These are phyloP conservation scores for Athetis lepigone DNA, from an alignment of 2,888 invertebrate genomes.

Conservation along the genomic window DNA sequence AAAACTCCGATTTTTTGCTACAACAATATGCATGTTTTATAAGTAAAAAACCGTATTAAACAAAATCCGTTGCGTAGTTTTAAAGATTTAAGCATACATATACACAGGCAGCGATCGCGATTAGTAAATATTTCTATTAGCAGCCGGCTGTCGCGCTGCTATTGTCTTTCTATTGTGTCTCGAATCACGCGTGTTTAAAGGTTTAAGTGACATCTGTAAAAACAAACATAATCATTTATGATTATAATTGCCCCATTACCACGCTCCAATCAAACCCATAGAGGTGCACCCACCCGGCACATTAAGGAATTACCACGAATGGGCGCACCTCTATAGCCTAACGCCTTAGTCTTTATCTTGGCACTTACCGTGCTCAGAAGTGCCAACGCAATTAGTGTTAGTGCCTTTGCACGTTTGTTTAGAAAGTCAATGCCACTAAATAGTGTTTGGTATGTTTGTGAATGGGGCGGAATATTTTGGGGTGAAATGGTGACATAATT, in stretches of 20 bases:
- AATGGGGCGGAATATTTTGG: no score
- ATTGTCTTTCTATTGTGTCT: no score
- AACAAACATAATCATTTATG: not conserved
- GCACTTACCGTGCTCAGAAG: conserved; percentile 34
- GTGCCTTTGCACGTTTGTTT: conserved; percentile 34
- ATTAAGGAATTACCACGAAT: conserved; percentile 17
- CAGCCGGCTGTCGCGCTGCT: no score
- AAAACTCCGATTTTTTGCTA: no score
- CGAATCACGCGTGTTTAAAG: no score
- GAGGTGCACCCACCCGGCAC: conserved; percentile 29
- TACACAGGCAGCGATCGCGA: no score
- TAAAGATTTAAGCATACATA: no score
- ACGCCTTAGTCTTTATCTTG: conserved; percentile 46
- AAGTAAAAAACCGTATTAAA: no score
- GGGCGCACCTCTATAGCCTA: conserved; percentile 36
- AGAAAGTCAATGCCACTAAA: conserved; percentile 33
- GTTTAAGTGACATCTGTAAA: no score
- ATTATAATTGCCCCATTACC: conserved; percentile 15
- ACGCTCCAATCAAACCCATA: conserved; percentile 3
- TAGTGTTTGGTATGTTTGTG: conserved; percentile 21
- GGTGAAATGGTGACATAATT: not conserved
- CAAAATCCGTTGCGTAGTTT: no score
- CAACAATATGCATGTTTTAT: no score
- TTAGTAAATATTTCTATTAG: no score
- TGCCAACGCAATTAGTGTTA: conserved; percentile 48